Evolutionary conservation across 2,113 vertebrate species (phyloP), one percentile per base, ranked within the genome.

Genomic region (Thunnus maccoyii): DNA sequence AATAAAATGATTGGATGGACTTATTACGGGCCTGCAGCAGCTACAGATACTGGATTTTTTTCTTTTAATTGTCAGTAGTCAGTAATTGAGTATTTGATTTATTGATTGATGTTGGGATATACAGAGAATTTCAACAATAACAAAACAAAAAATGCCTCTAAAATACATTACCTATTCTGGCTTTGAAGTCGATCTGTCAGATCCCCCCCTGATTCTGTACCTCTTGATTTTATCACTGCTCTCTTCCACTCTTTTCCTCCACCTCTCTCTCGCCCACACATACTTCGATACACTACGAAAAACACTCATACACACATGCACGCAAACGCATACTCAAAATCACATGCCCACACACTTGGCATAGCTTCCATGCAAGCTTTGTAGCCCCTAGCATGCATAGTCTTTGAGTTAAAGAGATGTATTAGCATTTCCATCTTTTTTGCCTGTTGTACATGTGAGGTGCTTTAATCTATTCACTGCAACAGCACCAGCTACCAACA

Each of bases 191-290:
- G 1, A 68, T 51, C 82, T 78, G 82, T 87, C 74, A 87, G 80
- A 48, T 55, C 25, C n/a, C 44, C 25, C 27, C 12, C 46, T 30
- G 51, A 2, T 52, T 57, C 18, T 66, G 48, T 27, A 3, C 76
- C 66, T 62, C 61, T 70, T 54, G 61, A 61, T 67, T 86, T 75
- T 62, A 82, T 75, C 68, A 54, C 48, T 9, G 20, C 27, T 2
- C 56, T 68, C 67, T 71, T 55, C 48, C 5, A 0, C 22, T 68
- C 55, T 60, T 55, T 71, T 52, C 27, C 67, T 87, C 57, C 69
- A 70, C 66, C 73, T 81, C 79, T 32, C 55, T 22, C 10, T 85
- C 76, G 2, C 82, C 75, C 80, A 76, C 84, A 51, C 73, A 55
- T n/a, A 46, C 61, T 47, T 54, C 2, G 14, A 82, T 58, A 85